Conservation (phyloP, 2,797 vertebrate genomes). For the Melanotaenia trifasciata region DNA sequence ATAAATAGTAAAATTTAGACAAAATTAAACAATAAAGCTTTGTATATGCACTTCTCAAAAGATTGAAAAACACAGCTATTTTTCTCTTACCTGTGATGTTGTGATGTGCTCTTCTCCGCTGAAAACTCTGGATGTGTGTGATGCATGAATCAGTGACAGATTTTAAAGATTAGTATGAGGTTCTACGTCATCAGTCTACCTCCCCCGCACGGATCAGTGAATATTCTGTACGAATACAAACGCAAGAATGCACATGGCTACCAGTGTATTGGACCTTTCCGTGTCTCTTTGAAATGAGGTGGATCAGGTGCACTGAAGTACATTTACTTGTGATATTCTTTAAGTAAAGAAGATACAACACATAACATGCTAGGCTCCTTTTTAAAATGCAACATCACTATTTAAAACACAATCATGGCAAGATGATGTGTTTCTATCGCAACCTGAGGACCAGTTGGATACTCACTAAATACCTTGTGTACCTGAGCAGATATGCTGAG, state of each 20-base stretch:
- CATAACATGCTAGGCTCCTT: background rate
- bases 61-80: background rate
- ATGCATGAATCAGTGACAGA: slow-evolving; percentile 14
- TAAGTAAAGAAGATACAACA: background rate
- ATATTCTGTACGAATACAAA: slow-evolving; percentile 21
- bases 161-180: slow-evolving; percentile 56
- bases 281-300: slow-evolving; percentile 15
- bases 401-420: background rate
- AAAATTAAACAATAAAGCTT: slow-evolving; percentile 2
- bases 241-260: slow-evolving; percentile 14
- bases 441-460: background rate
- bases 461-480: background rate
- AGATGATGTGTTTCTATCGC: background rate
- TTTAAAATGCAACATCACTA: background rate
- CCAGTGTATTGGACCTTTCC: slow-evolving; percentile 3
- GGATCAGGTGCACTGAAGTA: slow-evolving; percentile 23
- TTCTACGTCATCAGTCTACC: slow-evolving; percentile 49
- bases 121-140: slow-evolving; percentile 25
- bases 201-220: slow-evolving; percentile 58
- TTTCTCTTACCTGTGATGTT: slow-evolving; percentile 49
- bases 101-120: slow-evolving; percentile 21
- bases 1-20: background rate
- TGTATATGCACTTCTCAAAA: background rate
- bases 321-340: slow-evolving; percentile 16
- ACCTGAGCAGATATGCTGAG: background rate